phyloP scores from a whole-genome alignment of 2,888 invertebrate genomes.

The Acleris holmiana region DNA sequence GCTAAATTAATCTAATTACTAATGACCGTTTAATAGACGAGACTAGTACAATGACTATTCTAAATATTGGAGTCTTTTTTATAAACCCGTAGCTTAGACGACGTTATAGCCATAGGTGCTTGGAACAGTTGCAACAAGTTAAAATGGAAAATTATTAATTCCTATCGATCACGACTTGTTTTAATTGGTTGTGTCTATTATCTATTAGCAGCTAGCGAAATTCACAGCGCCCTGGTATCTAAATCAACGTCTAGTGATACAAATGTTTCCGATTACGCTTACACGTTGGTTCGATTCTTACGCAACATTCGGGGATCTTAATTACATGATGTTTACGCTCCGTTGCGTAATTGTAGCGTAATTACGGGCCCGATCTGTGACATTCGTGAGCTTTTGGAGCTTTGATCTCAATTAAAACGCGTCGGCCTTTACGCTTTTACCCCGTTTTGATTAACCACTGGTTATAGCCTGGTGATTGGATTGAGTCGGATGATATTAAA shows the following conservation, averaged over 20 bases:
- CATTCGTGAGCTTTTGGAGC: conserved; percentile 40
- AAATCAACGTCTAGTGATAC: background rate
- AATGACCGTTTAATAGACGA: conserved; percentile 1
- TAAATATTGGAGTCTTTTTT: too few species aligned
- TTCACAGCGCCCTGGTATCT: background rate
- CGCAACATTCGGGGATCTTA: conserved; percentile 50
- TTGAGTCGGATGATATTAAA: conserved; percentile 8
- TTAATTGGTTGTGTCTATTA: too few species aligned
- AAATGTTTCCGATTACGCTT: conserved; percentile 14
- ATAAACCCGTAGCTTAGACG: too few species aligned
- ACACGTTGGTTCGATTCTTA: conserved; percentile 38
- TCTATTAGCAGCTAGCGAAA: too few species aligned
- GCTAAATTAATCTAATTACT: conserved; percentile 13
- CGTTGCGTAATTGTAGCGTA: conserved; percentile 50
- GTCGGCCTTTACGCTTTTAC: conserved; percentile 32
- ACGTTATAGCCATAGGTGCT: too few species aligned
- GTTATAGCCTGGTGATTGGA: conserved; percentile 22
- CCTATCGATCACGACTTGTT: too few species aligned
- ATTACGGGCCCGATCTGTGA: conserved; percentile 44
- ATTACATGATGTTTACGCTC: conserved; percentile 55
- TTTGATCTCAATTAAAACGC: conserved; percentile 41
- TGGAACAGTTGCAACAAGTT: too few species aligned
- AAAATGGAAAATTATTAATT: too few species aligned
- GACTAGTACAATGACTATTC: too few species aligned
- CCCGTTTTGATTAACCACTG: conserved; percentile 30